phyloP scores from a whole-genome alignment of 2,888 invertebrate species.

The Melieria crassipennis region DNA sequence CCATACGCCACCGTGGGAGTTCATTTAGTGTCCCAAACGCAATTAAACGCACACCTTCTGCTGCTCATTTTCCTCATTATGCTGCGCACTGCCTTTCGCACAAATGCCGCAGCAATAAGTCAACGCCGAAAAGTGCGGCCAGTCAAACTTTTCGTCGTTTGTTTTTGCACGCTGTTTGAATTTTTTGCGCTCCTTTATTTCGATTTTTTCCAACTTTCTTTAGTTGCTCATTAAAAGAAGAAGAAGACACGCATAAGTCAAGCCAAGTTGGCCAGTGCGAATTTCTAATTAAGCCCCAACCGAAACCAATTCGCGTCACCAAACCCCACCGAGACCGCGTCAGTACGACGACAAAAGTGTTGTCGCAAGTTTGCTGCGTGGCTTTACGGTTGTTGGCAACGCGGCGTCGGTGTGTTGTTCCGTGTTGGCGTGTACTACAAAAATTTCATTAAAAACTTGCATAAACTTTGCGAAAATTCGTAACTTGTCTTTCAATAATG shows the following conservation, averaged over 20 bases:
- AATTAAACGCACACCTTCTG: too few relatives aligned
- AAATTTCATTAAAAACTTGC: constrained; percentile 4
- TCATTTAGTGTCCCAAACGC: too few relatives aligned
- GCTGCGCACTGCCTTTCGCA: too few relatives aligned
- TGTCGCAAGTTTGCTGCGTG: background rate
- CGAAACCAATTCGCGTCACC: background rate
- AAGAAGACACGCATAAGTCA: too few relatives aligned
- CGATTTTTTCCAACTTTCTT: background rate
- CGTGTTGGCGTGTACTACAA: background rate
- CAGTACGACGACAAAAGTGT: background rate
- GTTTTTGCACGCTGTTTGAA: too few relatives aligned
- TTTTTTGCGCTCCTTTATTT: background rate
- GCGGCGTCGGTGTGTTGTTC: background rate
- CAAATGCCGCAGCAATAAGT: too few relatives aligned
- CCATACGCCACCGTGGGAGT: too few relatives aligned
- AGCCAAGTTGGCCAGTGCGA: background rate
- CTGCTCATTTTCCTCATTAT: too few relatives aligned
- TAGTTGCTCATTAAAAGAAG: background rate
- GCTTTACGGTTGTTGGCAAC: too few relatives aligned
- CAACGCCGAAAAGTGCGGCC: too few relatives aligned
- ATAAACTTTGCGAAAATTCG: background rate
- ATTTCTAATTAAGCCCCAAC: constrained; percentile 2
- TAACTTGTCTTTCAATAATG: background rate
- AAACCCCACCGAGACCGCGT: background rate
- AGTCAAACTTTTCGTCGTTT: too few relatives aligned